A percentile compares a stretch with the other conserved stretches of the same genome.
These are phyloP conservation scores for Danio tinwini DNA, from an alignment of 2,797 vertebrate genomes.

Conservation along the genomic window DNA sequence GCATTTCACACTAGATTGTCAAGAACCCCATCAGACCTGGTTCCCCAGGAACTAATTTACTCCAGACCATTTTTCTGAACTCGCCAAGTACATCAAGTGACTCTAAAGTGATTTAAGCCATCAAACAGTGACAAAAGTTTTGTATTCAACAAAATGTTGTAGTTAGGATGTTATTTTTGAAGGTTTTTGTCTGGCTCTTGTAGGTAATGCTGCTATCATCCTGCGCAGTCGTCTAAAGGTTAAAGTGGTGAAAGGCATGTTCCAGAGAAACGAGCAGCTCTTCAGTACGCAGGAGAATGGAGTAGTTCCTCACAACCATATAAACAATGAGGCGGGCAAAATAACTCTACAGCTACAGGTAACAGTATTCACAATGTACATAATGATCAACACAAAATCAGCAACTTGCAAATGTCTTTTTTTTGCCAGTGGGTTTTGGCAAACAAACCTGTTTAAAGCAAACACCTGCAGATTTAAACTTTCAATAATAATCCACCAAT, in stretches of 20 bases:
- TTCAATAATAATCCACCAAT: background rate
- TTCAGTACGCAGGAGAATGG: conserved; percentile 72
- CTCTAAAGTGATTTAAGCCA: no score
- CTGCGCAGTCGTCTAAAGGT: conserved; percentile 84
- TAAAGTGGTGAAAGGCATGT: conserved; percentile 82
- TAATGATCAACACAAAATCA: background rate
- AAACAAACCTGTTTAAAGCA: background rate
- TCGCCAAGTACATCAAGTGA: no score
- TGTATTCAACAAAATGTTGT: background rate
- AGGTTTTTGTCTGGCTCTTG: conserved; percentile 35
- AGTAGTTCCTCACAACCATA: conserved; percentile 70
- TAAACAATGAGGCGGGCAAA: conserved; percentile 74
- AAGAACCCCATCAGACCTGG: no score
- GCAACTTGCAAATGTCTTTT: no score
- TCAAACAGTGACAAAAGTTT: no score
- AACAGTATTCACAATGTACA: background rate
- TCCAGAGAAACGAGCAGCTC: conserved; percentile 68
- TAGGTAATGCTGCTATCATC: conserved; percentile 83
- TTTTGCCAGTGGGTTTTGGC: background rate
- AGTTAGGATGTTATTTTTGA: conserved; percentile 3
- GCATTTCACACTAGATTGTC: no score
- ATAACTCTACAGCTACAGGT: conserved; percentile 83
- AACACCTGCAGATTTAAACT: background rate
- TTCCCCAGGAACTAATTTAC: no score
- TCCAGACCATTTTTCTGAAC: no score